Evolutionary conservation across 2,888 invertebrate species (phyloP).

Genomic region (Kryphioiulus occultus): DNA sequence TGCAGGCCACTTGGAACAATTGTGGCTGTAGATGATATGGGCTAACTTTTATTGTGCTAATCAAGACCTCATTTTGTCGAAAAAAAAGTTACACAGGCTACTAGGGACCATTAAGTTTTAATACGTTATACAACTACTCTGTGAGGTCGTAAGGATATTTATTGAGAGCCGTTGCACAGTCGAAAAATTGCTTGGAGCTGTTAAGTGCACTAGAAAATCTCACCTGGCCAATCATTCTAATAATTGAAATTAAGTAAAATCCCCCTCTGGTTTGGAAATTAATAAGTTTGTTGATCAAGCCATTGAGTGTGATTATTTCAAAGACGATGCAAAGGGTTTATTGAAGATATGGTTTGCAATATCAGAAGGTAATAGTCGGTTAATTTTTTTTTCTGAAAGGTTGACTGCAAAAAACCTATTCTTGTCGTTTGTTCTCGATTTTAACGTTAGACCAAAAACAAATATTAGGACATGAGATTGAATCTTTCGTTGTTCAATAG

Average conservation of each 20-base stretch:
- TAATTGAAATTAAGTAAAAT: neutral
- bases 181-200: neutral
- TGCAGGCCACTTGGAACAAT: neutral
- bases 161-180: neutral
- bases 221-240: neutral
- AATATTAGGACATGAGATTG: too few species aligned
- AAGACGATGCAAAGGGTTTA: too few species aligned
- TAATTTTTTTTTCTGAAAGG: too few species aligned
- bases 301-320: neutral
- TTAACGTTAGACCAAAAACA: too few species aligned
- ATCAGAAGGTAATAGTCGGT: too few species aligned
- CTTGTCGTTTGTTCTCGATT: too few species aligned
- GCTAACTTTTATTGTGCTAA: neutral
- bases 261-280: neutral
- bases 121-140: neutral
- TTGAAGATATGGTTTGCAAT: too few species aligned
- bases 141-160: neutral
- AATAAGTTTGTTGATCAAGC: neutral
- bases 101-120: neutral
- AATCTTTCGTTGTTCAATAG: neutral
- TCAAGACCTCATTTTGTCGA: slow-evolving; percentile 1
- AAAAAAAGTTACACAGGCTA: neutral
- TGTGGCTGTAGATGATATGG: neutral
- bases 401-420: too few species aligned
- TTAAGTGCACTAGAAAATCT: neutral